Evolutionary conservation across 2,888 invertebrate genomes (phyloP).

Genomic region (Andrena haemorrhoa): DNA sequence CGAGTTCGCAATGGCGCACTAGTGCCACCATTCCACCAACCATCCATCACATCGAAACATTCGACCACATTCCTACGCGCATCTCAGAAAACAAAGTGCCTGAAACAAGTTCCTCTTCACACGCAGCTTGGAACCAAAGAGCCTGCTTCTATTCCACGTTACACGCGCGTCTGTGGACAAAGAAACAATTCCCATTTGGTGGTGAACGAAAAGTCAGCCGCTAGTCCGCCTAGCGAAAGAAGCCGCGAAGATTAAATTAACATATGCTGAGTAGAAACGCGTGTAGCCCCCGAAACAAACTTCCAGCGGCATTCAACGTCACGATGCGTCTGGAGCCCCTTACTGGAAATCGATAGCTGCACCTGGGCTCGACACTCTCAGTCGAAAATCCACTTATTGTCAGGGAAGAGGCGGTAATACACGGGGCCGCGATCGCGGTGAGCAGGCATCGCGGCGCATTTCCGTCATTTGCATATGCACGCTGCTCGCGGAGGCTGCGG

Average conservation of each 20-base stretch:
- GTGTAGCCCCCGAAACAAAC: constrained; percentile 2
- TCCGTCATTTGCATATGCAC: constrained; percentile 73
- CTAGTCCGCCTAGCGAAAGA: neutral
- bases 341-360: constrained; percentile 49
- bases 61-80: too few species aligned
- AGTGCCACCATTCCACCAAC: too few species aligned
- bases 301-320: constrained; percentile 24
- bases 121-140: too few species aligned
- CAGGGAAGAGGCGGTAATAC: constrained; percentile 57
- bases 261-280: too few species aligned
- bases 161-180: too few species aligned
- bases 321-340: constrained; percentile 21
- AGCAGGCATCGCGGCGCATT: constrained; percentile 53
- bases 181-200: neutral
- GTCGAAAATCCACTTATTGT: constrained; percentile 55
- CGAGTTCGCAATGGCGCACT: too few species aligned
- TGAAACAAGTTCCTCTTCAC: too few species aligned
- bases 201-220: neutral
- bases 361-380: constrained; percentile 60
- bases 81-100: too few species aligned
- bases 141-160: too few species aligned
- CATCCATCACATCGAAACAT: too few species aligned
- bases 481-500: constrained; percentile 56
- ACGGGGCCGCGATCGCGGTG: constrained; percentile 46
- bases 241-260: neutral